Conservation (phyloP, 2,888 invertebrate genomes). For the Tholera decimalis region DNA sequence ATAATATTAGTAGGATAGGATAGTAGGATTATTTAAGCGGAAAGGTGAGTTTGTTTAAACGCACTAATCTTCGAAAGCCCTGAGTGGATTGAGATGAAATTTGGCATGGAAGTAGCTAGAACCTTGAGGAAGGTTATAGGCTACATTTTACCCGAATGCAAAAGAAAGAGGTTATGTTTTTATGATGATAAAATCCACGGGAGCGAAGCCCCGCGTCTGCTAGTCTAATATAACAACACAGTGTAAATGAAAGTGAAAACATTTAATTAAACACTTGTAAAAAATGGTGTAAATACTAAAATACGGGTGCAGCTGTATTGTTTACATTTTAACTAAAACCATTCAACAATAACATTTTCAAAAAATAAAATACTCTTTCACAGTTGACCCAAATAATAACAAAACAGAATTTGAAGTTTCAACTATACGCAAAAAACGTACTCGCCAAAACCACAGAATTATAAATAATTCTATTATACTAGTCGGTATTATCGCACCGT, state of each 20-base stretch:
- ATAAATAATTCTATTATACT: slow-evolving; percentile 19
- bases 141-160: too few species aligned
- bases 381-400: slow-evolving; percentile 7
- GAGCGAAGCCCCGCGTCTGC: too few species aligned
- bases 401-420: background rate
- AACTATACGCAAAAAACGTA: slow-evolving; percentile 3
- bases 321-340: background rate
- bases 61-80: too few species aligned
- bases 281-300: background rate
- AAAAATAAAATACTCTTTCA: background rate
- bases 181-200: too few species aligned
- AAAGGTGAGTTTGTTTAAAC: too few species aligned
- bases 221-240: background rate
- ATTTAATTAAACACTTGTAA: too few species aligned
- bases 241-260: background rate
- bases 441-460: slow-evolving; percentile 17
- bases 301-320: slow-evolving; percentile 1
- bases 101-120: too few species aligned
- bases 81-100: too few species aligned
- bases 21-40: too few species aligned
- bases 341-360: background rate
- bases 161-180: too few species aligned
- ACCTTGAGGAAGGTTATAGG: too few species aligned
- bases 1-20: too few species aligned
- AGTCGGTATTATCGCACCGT: slow-evolving; percentile 4